Evolutionary conservation across 2,888 invertebrate genomes (phyloP), one percentile per base, ranked within the genome.

Genomic region (Troides aeacus): DNA sequence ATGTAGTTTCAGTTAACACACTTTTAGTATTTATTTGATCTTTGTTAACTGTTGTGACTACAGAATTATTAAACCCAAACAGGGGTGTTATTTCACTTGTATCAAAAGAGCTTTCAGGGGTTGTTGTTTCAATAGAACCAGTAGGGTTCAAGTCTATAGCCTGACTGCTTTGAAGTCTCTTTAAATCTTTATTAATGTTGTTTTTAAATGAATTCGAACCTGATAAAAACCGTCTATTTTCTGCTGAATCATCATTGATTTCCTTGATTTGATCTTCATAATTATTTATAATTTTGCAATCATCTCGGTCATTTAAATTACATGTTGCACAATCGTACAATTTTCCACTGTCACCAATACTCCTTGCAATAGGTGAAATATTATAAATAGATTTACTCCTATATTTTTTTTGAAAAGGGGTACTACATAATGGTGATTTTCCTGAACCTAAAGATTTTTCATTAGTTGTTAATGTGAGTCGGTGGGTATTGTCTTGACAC

Each of bases 301-400:
- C 39, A 1, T n/a, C 24, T 36, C 46, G 60, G 39, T 10, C 12
- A 66, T 58, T 53, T 7, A 36, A 53, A 63, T 61, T 59, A 39
- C 42, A 7, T 23, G 21, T 21, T 21, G 21, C 21, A 21, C 21
- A 21, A 21, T 23, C 18, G 46, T 1, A 8, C 5, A 30, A 50
- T 21, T 81, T 78, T 42, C 78, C 76, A 71, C 77, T 85, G 36
- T 75, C 76, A 64, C 78, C 74, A 56, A 79, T 64, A 74, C 75
- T 78, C 69, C 76, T 74, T 56, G 76, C 69, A 70, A 92, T 91
- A 57, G 92, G 91, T 50, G 92, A 92, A 73, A 90, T 87, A 70
- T 85, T 87, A 73, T 81, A 90, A 74, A 92, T 90, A 58, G 91
- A 90, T 72, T 85, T 82, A 12, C 86, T 85, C 75, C 89, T 85